Percentiles rank a stretch among this genome's conserved stretches.
These are phyloP conservation scores for Synergus japonicus DNA, from an alignment of 2,888 invertebrate species.

Conservation along the genomic window DNA sequence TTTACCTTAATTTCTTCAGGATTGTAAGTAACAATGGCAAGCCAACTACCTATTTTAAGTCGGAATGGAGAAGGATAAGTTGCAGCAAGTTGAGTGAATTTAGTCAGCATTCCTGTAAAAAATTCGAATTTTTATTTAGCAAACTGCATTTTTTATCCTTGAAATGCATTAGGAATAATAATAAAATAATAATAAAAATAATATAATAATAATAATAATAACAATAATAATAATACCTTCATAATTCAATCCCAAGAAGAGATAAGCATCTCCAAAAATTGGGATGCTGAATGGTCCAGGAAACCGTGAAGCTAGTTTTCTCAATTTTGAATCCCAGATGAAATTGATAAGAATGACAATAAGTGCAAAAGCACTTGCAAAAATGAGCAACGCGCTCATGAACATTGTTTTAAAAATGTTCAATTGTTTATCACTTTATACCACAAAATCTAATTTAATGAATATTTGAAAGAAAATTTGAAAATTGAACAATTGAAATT, in stretches of 20 bases:
- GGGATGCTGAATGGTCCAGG: constrained; percentile 60
- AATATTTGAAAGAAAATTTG: no score
- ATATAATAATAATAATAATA: no score
- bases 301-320: constrained; percentile 44
- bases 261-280: constrained; percentile 60
- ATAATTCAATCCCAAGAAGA: constrained; percentile 57
- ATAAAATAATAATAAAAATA: no score
- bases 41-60: constrained; percentile 57
- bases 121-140: not conserved
- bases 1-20: constrained; percentile 63
- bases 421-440: no score
- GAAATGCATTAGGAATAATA: not conserved
- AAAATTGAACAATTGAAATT: no score
- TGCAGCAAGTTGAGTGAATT: constrained; percentile 50
- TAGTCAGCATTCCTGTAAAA: constrained; percentile 57
- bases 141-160: not conserved
- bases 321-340: not conserved
- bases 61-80: constrained; percentile 60
- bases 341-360: no score
- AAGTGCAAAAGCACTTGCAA: no score
- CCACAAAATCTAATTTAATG: no score
- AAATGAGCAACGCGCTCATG: no score
- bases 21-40: constrained; percentile 56
- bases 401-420: no score
- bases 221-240: no score